Evolutionary conservation across 2,888 invertebrate species (phyloP), one percentile per base, ranked within the genome.

Genomic region (Blera fallax): DNA sequence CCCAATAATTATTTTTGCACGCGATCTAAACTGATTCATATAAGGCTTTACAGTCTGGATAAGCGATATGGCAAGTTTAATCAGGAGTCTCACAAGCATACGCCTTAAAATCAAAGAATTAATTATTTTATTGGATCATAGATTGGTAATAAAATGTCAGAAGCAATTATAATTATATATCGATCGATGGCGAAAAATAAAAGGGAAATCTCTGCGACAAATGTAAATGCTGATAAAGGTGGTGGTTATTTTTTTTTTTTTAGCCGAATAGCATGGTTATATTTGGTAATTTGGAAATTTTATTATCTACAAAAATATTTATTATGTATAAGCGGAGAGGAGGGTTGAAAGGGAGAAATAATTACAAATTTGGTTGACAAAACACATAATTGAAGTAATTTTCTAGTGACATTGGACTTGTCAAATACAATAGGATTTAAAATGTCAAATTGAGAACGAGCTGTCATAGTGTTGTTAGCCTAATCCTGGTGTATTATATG

Each of bases 81-180:
- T 73, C 72, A 18, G 8, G 10, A n/a, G 43, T 43, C 45, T 48
- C 62, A 32, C 21, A 52, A 58, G 27, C 34, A 40, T 65, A 62
- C 52, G 70, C 14, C 67, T 48, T 60, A 54, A 81, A 77, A 85
- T 81, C 81, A 85, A 79, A 81, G 81, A 72, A 60, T 81, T 81
- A 67, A 85, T 85, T 85, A 77, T 24, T 77, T 85, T 76, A 85
- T 81, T 81, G 81, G 52, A 70, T 81, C 60, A 48, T 74, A 65
- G 76, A 80, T 72, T 70, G 76, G 65, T 40, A 76, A 81, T 70
- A 77, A 76, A 72, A 54, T 80, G 84, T 74, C 74, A 64, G 80
- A 67, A 62, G 74, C 69, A 56, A 74, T 76, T 62, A 62, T 60
- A 62, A 73, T 79, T 70, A 50, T 74, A 64, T 43, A 76, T 72